A percentile compares a stretch with the other conserved stretches of the same genome.
These are phyloP conservation scores for Aratinga solstitialis DNA, from an alignment of 2,797 vertebrate species.

Conservation along the genomic window DNA sequence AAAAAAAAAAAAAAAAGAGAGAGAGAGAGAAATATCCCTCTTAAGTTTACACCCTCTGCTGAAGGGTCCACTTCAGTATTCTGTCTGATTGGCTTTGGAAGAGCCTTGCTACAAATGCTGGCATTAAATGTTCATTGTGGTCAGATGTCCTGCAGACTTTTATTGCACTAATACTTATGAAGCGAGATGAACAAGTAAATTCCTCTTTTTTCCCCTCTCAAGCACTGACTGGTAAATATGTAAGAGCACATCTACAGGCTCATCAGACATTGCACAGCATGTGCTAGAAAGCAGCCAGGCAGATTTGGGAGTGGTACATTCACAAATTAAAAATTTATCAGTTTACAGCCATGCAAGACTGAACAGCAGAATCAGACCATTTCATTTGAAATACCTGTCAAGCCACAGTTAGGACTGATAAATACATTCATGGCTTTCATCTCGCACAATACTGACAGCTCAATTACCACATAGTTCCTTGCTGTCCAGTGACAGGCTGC, in stretches of 20 bases:
- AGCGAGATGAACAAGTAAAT: not conserved
- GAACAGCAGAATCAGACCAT: not conserved
- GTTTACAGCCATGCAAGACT: slow-evolving; percentile 5
- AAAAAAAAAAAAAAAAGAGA: not conserved
- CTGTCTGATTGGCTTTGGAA: not conserved
- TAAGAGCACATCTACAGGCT: not conserved
- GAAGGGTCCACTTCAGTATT: not conserved
- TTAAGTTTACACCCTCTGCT: slow-evolving; percentile 23
- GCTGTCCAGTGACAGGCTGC: not conserved
- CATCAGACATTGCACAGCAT: not conserved
- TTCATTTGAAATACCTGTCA: not conserved
- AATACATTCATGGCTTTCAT: not conserved
- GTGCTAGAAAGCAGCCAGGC: slow-evolving; percentile 32
- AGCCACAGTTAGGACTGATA: not conserved
- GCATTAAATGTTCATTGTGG: not conserved
- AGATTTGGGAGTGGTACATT: not conserved
- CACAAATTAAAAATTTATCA: not conserved
- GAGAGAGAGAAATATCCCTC: not conserved
- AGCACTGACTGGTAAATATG: not conserved
- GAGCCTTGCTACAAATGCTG: not conserved
- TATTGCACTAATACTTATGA: not conserved
- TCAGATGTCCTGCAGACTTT: not conserved
- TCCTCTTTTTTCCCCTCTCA: not conserved
- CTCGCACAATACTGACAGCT: not conserved
- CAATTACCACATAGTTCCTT: not conserved